Base-by-base conservation (phyloP, 2,797 vertebrate genomes). In the Coranthus polyacanthus region DNA sequence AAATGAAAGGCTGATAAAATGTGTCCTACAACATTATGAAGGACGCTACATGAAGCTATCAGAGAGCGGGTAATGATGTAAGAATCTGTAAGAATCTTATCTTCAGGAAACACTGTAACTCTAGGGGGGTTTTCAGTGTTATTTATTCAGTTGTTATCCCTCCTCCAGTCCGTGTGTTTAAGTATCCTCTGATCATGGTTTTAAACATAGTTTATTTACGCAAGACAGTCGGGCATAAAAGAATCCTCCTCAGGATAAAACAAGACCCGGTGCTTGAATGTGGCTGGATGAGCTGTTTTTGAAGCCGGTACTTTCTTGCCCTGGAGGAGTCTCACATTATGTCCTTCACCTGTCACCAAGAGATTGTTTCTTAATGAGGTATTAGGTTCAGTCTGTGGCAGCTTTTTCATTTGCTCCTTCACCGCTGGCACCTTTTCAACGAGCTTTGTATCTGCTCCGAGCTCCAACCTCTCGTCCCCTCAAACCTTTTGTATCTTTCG, bases 11-110 rank as follows among this genome's bases (percentile, higher is more conserved):
- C 38, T 37, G 64, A 78, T 58, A 50, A 79, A 79, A 49, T 10
- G 44, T 49, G 51, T 64, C 79, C 70, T 61, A 24, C 50, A 46
- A 56, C 45, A 21, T 66, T 26, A 54, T 2, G 41, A 65, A 78
- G 78, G 78, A 72, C 74, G 15, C 16, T 0, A 50, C 37, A 58
- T 57, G 64, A 58, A 75, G 68, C 60, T 62, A n/a, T n/a, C n/a
- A n/a, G n/a, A 38, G 50, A 17, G 69, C 4, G 0, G 12, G 18
- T 55, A 60, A 64, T 78, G 79, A 85, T 81, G 84, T 57, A 84
- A 86, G 54, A 68, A 52, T 43, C 29, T 73, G 86, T 81, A 81
- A 52, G 17, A 52, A 79, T 64, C 43, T 77, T 70, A 86, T 81
- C 79, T 81, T 24, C 8, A 6, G 18, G 57, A 78, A 82, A 70